These are phyloP conservation scores for Macroglossus sobrinus DNA, from an alignment of 2,113 vertebrate species.

Conservation along the genomic window DNA sequence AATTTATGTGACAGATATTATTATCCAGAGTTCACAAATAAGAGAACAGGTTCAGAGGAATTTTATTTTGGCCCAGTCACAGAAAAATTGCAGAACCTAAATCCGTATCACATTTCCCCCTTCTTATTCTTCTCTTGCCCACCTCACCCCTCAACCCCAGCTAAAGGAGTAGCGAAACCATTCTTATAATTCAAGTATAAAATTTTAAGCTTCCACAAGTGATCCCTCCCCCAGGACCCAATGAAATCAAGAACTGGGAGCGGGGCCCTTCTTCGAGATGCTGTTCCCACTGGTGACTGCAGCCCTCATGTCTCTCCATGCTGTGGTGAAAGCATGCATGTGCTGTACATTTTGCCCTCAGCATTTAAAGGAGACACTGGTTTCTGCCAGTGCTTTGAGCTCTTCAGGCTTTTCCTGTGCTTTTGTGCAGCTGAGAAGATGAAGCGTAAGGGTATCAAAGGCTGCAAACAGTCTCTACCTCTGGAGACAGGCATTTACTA, in stretches of 20 bases:
- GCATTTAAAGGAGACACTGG: conserved; percentile 52
- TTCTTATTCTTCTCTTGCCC: not conserved
- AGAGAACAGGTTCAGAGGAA: not conserved
- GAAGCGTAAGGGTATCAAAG: conserved; percentile 89
- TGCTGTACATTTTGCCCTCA: not conserved
- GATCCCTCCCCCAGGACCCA: not conserved
- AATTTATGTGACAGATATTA: not conserved
- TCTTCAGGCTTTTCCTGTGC: conserved; percentile 75
- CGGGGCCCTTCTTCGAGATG: not conserved
- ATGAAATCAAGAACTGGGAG: not conserved
- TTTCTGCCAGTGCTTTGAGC: conserved; percentile 67
- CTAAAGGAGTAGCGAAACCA: not conserved
- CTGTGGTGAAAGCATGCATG: not conserved
- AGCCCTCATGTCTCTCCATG: not conserved
- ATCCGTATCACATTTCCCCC: not conserved
- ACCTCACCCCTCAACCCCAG: accelerated
- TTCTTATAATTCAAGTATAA: not conserved
- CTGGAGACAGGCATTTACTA: conserved; percentile 90
- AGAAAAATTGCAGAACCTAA: not conserved
- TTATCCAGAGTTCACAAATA: not conserved
- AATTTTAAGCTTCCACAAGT: not conserved
- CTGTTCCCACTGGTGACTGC: not conserved
- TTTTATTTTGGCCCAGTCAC: not conserved
- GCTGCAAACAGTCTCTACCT: conserved; percentile 91
- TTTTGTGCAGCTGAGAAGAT: conserved; percentile 89